A percentile compares a stretch with the other conserved stretches of the same genome.
Evolutionary conservation across 2,797 vertebrate species (phyloP).

Genomic region (Choloepus didactylus): DNA sequence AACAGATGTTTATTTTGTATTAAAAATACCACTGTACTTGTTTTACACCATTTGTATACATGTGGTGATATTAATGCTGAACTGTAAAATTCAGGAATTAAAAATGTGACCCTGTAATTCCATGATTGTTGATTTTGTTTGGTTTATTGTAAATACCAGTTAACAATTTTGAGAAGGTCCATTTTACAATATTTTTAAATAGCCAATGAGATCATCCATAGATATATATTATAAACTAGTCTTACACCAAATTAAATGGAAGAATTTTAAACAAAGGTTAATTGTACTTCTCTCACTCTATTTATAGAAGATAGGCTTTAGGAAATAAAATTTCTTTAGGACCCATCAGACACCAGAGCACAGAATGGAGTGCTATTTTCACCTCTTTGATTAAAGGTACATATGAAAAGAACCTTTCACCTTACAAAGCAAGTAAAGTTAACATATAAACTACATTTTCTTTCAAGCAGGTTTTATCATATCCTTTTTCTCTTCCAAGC

Average conservation of each 20-base stretch:
- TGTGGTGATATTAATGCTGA: slow-evolving; percentile 95
- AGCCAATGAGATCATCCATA: slow-evolving; percentile 62
- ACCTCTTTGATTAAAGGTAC: neutral
- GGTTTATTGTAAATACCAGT: slow-evolving; percentile 87
- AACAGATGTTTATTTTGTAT: slow-evolving; percentile 97
- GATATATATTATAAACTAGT: slow-evolving; percentile 61
- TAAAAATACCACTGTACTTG: slow-evolving; percentile 96
- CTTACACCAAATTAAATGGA: slow-evolving; percentile 27
- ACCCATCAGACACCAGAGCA: slow-evolving; percentile 54
- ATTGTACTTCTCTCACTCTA: neutral
- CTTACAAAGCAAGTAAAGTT: neutral
- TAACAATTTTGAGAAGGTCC: slow-evolving; percentile 81
- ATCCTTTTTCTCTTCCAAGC: neutral
- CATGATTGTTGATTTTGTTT: slow-evolving; percentile 88
- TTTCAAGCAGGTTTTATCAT: neutral
- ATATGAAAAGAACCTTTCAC: neutral
- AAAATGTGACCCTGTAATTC: slow-evolving; percentile 97
- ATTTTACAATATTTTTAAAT: slow-evolving; percentile 75
- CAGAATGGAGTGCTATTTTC: neutral
- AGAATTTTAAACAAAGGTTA: neutral
- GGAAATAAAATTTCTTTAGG: neutral
- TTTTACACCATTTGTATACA: slow-evolving; percentile 99
- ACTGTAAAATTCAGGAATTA: slow-evolving; percentile 97
- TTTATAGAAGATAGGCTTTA: neutral
- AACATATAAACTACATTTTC: neutral